Base-by-base conservation (phyloP, 2,113 vertebrate genomes). In the Hucho hucho region DNA sequence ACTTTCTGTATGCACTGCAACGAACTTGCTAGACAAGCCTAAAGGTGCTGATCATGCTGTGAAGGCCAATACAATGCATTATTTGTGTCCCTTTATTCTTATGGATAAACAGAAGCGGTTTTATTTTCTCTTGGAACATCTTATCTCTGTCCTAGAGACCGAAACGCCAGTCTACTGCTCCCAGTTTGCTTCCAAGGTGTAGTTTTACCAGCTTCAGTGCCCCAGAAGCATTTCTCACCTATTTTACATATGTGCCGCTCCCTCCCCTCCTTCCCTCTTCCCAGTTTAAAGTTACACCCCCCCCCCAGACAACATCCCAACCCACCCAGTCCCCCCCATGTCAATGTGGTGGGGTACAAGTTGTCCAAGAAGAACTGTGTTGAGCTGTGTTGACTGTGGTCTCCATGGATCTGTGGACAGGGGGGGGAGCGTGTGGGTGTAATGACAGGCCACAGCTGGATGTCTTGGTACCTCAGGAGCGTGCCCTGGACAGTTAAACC, bases 91-190 rank as follows among this genome's bases (percentile, higher is more conserved):
- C 83, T 69, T 4, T 83, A 87, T 88, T 83, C 75, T 70, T 82
- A 91, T 87, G 81, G 84, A 73, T 72, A 91, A 94, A 92, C 88
- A 92, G 89, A 89, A 93, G 93, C 92, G 94, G 92, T 79, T 83
- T 32, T 32, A 26, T 65, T 43, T 6, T 56, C 6, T 67, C 64
- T 65, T 28, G 25, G 26, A 65, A 14, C 64, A 25, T 70, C 75
- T 70, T 74, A 74, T 28, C 75, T 82, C 79, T 63, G 78, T 24
- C 53, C 18, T 18, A 47, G 65, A 58, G 32, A 12, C 29, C n/a
- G 6, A 46, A 18, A 26, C 28, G 3, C 12, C 22, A 20, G 65
- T n/a, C 47, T 22, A 47, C 32, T 16, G 4, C 29, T 63, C 75
- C 20, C 61, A 24, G 59, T 18, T 59, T 32, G 24, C 29, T 26